phyloP scores from a whole-genome alignment of 2,888 invertebrate genomes.

The Synergus itoensis region DNA sequence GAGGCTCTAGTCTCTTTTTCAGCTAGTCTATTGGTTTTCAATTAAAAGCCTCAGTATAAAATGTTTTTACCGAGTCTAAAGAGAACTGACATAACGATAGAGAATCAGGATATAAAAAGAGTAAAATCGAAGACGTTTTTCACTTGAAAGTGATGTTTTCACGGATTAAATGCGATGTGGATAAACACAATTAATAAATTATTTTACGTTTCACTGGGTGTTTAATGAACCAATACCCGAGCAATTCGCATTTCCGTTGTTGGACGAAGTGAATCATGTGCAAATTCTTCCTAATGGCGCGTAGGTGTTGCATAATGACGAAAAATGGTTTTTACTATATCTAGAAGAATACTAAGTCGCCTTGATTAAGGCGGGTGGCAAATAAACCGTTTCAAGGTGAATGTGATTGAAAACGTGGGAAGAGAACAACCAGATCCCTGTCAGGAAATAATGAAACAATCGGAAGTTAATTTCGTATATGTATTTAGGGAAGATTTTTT shows the following conservation, averaged over 20 bases:
- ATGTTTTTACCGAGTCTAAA: background rate
- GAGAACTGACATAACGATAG: background rate
- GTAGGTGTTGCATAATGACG: conserved; percentile 13
- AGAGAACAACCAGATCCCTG: background rate
- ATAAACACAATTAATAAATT: conserved; percentile 19
- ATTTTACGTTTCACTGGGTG: background rate
- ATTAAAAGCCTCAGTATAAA: background rate
- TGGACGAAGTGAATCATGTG: conserved; percentile 11
- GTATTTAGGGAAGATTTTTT: too few species aligned
- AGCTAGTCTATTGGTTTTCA: background rate
- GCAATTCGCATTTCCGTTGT: background rate
- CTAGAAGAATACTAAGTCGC: background rate
- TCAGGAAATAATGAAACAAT: background rate
- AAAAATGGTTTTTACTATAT: conserved; percentile 28
- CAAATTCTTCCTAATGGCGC: background rate
- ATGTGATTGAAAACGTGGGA: conserved; percentile 15
- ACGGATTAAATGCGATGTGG: background rate
- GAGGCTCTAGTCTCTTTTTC: background rate
- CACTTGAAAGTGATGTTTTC: background rate
- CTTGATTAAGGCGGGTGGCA: conserved; percentile 3
- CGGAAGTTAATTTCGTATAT: background rate
- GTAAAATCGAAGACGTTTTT: background rate
- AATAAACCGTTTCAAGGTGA: conserved; percentile 19
- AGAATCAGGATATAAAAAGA: background rate
- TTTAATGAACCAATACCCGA: conserved; percentile 18